Conservation (phyloP, 2,888 invertebrate genomes). For the Acanthosepion pharaonis region DNA sequence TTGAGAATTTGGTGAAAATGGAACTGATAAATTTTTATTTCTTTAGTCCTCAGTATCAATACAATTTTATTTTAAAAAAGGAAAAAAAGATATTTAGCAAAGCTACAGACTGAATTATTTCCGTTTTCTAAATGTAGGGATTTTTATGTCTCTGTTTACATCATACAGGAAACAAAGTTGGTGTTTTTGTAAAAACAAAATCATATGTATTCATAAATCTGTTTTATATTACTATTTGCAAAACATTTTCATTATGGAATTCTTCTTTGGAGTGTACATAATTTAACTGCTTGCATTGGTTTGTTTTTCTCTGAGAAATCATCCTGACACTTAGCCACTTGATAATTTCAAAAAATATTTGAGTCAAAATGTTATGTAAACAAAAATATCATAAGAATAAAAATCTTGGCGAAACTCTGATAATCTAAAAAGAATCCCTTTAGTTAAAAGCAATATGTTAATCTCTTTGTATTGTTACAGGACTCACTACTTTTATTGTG, state of each 20-base stretch:
- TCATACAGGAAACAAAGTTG: neutral
- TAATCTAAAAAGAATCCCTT: too few relatives aligned
- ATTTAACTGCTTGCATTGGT: too few relatives aligned
- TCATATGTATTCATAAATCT: neutral
- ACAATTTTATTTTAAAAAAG: neutral
- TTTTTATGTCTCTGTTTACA: neutral
- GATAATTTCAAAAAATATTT: too few relatives aligned
- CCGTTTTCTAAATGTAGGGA: neutral
- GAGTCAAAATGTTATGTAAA: too few relatives aligned
- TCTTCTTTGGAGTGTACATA: too few relatives aligned
- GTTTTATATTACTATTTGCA: neutral
- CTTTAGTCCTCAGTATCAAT: neutral
- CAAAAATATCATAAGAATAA: too few relatives aligned
- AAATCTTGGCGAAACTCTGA: too few relatives aligned
- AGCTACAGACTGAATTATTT: neutral
- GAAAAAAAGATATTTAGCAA: neutral
- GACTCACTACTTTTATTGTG: too few relatives aligned
- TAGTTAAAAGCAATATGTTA: too few relatives aligned
- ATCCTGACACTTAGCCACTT: too few relatives aligned
- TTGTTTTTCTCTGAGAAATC: too few relatives aligned
- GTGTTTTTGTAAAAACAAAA: neutral
- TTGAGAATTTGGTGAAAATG: neutral
- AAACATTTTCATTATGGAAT: neutral
- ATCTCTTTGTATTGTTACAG: too few relatives aligned
- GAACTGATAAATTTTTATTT: neutral